Base-by-base conservation (phyloP, 1,140 invertebrate species). In the Linepithema humile region DNA sequence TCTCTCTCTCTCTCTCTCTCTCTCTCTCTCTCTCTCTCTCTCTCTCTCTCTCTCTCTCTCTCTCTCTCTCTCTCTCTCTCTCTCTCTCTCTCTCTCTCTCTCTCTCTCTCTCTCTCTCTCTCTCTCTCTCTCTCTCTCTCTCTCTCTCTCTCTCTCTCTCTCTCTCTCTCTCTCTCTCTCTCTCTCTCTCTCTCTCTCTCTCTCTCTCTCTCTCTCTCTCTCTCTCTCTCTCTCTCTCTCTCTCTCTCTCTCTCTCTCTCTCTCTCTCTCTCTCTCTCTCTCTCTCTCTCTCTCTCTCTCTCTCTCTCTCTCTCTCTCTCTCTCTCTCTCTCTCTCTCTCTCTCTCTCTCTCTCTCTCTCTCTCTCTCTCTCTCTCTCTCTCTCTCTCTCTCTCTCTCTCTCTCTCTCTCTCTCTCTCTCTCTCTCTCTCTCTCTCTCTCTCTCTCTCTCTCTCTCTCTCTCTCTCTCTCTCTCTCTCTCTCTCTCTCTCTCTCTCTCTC, bases 71-170 rank as follows among this genome's bases (percentile, higher is more conserved):
- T 6, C 26, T 6, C n/a, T 12, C 26, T n/a, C 10, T 20, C 7
- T 17, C 17, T 32, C 17, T 59, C 38, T 55, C 23, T 38, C 32
- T 38, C 15, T 62, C 43, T 59, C 26, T 40, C 38, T 53, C 74
- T 67, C 70, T 84, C 83, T 89, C 87, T 38, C 15, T 62, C 43
- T 59, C 26, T 40, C 38, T 53, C 74, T 67, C 70, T 84, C 83
- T 89, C 87, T 38, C 15, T 62, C 43, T 59, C 26, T 40, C 38
- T 53, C 74, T 67, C 70, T 84, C 83, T 89, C 87, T 38, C 15
- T 62, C 43, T 59, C 26, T 40, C 38, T 53, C 74, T 67, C 70
- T 84, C 83, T 89, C 87, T 38, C 15, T 62, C 43, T 59, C 26
- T 40, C 38, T 53, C 74, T n/a, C 40, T 74, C 43, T 20, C 70